Percentiles rank a stretch among this genome's conserved stretches.
Conservation (phyloP, 2,113 vertebrate species). For the Cyanoramphus novaezelandiae region DNA sequence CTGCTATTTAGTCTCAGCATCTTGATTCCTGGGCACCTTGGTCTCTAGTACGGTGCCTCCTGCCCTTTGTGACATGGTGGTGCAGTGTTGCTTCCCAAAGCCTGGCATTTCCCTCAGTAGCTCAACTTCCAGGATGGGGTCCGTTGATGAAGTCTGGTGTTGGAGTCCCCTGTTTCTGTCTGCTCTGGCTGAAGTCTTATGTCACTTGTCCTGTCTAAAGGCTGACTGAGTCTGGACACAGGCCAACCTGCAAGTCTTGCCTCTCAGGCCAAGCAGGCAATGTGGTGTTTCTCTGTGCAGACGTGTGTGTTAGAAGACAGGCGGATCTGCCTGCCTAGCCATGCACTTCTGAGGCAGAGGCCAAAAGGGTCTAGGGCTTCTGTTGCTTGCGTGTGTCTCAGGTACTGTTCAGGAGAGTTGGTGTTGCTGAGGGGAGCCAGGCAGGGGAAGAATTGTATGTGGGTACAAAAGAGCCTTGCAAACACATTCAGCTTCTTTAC, state of each 20-base stretch:
- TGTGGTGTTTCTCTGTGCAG: neutral
- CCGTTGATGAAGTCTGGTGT: neutral
- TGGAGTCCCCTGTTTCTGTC: neutral
- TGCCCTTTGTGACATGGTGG: neutral
- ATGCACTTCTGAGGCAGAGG: neutral
- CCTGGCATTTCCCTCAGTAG: neutral
- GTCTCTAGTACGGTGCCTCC: neutral
- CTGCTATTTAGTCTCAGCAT: neutral
- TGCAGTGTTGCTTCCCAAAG: neutral
- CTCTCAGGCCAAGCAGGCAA: neutral
- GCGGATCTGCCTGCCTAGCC: neutral
- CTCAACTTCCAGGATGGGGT: neutral
- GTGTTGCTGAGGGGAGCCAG: neutral
- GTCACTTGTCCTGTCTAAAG: neutral
- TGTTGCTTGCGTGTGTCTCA: neutral
- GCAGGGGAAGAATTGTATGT: neutral
- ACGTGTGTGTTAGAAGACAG: neutral
- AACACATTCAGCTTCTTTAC: neutral
- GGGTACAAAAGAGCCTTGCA: neutral
- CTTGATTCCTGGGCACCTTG: neutral
- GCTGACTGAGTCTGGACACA: fast-evolving
- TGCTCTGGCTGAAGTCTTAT: neutral
- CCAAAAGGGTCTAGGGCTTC: neutral
- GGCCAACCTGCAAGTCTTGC: neutral
- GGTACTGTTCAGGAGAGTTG: neutral